Evolutionary conservation across 2,888 invertebrate species (phyloP), one percentile per base, ranked within the genome.

Genomic region (Encarsia formosa): DNA sequence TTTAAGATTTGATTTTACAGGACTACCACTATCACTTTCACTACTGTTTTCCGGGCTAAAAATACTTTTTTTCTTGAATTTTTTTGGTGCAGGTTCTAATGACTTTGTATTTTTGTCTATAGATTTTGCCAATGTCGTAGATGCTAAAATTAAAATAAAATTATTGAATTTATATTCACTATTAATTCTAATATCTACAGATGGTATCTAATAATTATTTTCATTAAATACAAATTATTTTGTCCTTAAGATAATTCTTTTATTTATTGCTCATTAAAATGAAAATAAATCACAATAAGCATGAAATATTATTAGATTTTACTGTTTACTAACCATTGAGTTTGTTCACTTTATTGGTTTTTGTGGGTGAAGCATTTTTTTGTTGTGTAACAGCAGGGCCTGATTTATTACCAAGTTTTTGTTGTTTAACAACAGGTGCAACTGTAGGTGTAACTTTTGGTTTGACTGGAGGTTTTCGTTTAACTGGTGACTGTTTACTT

Each of bases 31-130:
- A 54, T 80, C 79, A 59, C 83, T 83, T 63, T 83, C 84, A n/a
- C 83, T 83, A 58, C 83, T 82, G 59, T 88, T 88, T 61, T 87
- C 88, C 0, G 89, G 88, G 47, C 89, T 89, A 65, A 89, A 89
- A 65, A 89, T 89, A 65, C 88, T 87, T 68, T 87, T 88, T 69
- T 85, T 86, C 65, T 86, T 87, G 37, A 69, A 58, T 61, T 75
- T 76, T 42, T 75, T 74, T 50, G 67, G 72, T 4, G 63, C 67
- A 34, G 70, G 70, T 51, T 71, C 71, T 24, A 59, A 47, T 31
- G 60, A 51, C 59, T 67, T 68, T 3, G 52, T 26, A 18, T 54
- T 57, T 54, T 66, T 69, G 1, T 69, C 69, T 9, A 53, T 23
- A 11, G 59, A 29, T 59, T 69, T 69, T 26, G 63, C 22, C 16